A percentile compares a stretch with the other conserved stretches of the same genome.
Conservation (phyloP, 2,797 vertebrate species). For the Alfaro cultratus region DNA sequence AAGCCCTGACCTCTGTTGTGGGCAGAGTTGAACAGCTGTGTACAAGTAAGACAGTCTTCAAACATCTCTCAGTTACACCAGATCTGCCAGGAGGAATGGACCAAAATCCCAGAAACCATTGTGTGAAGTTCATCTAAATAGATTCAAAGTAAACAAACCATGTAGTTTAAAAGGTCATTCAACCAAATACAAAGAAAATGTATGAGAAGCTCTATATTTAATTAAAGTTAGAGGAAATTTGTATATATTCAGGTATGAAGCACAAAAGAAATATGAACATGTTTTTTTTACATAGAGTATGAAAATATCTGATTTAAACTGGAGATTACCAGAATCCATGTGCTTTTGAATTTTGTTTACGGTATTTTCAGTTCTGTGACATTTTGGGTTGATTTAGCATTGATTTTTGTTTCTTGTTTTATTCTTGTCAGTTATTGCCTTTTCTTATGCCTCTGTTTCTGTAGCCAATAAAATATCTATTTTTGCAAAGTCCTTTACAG, state of each 20-base stretch:
- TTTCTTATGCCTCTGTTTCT: not conserved
- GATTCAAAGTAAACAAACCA: not conserved
- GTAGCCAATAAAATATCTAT: conserved; percentile 11
- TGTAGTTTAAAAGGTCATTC: not conserved
- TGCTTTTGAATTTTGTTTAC: not conserved
- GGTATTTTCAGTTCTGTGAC: not conserved
- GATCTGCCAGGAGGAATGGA: not conserved
- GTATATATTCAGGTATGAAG: not conserved
- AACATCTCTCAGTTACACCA: not conserved
- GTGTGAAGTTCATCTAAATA: not conserved
- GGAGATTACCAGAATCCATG: not conserved
- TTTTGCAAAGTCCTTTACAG: conserved; percentile 35
- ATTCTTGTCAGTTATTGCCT: not conserved
- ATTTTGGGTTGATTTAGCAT: not conserved
- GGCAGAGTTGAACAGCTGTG: not conserved
- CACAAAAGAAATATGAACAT: not conserved
- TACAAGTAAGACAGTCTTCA: not conserved
- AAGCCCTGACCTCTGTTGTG: not conserved
- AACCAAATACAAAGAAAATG: not conserved
- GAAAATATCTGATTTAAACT: not conserved
- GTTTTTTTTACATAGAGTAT: not conserved
- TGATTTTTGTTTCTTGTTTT: not conserved
- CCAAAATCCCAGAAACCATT: not conserved
- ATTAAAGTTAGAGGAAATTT: not conserved
- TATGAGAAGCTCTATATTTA: not conserved